Conservation (phyloP, 2,797 vertebrate species). For the Rachycentron canadum region DNA sequence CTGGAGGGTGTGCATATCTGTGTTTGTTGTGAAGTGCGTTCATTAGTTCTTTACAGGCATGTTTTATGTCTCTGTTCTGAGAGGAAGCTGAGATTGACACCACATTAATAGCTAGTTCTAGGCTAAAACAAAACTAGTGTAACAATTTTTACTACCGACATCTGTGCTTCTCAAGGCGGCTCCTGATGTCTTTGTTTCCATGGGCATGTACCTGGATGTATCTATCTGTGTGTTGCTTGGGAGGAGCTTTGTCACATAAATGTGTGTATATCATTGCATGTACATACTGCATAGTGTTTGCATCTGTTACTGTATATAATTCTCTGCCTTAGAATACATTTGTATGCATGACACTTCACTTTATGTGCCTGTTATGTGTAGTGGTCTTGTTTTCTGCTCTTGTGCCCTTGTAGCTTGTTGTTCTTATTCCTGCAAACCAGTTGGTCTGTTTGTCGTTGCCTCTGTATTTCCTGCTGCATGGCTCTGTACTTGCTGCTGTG, state of each 20-base stretch:
- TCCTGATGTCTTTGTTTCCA: constrained; percentile 33
- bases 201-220: constrained; percentile 25
- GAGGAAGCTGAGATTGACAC: constrained; percentile 50
- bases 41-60: constrained; percentile 56
- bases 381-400: constrained; percentile 32
- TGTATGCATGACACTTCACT: constrained; percentile 48
- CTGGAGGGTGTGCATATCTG: constrained; percentile 30
- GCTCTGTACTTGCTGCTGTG: constrained; percentile 62
- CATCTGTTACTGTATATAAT: constrained; percentile 19
- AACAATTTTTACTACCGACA: constrained; percentile 36
- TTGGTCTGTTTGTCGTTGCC: constrained; percentile 48
- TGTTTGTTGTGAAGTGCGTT: constrained; percentile 33
- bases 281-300: constrained; percentile 18
- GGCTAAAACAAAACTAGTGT: constrained; percentile 20
- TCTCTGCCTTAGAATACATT: constrained; percentile 11
- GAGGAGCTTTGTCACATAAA: constrained; percentile 43
- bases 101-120: constrained; percentile 38
- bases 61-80: constrained; percentile 35
- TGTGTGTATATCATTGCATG: constrained; percentile 25
- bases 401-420: constrained; percentile 46
- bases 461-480: constrained; percentile 54
- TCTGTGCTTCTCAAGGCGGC: constrained; percentile 40
- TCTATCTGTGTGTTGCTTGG: constrained; percentile 15
- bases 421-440: constrained; percentile 41
- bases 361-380: constrained; percentile 25